Conservation (phyloP, 1,140 invertebrate genomes). For the Myzus persicae region DNA sequence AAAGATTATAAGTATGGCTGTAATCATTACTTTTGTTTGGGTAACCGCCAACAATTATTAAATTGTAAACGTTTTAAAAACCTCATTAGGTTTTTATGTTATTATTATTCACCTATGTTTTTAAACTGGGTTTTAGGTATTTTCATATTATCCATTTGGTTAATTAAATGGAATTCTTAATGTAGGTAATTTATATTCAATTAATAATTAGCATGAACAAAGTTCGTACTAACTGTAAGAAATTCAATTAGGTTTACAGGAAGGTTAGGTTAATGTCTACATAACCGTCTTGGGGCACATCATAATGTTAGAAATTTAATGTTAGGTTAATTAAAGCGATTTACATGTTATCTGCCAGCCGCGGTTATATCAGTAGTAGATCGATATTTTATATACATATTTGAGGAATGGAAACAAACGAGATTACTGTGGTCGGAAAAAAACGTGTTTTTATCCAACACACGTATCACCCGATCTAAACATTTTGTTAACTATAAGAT, state of each 20-base stretch:
- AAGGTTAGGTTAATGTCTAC: neutral
- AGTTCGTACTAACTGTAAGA: neutral
- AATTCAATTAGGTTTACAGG: neutral
- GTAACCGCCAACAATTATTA: neutral
- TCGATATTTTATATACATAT: neutral
- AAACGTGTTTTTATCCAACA: neutral
- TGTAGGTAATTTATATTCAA: neutral
- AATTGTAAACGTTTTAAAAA: too few species aligned
- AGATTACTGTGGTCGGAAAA: neutral
- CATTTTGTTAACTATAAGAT: neutral
- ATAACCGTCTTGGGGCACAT: neutral
- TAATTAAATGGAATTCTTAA: neutral
- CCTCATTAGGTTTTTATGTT: too few species aligned
- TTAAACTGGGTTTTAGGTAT: too few species aligned
- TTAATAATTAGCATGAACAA: neutral
- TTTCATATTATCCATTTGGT: too few species aligned
- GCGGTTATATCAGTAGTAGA: neutral
- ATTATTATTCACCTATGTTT: too few species aligned
- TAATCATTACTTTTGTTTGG: neutral
- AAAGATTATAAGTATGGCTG: neutral
- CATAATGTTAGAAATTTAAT: neutral
- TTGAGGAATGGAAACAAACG: neutral
- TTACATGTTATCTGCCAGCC: neutral
- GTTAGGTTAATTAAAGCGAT: too few species aligned
- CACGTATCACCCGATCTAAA: neutral